Evolutionary conservation across 2,113 vertebrate genomes (phyloP), one percentile per base, ranked within the genome.

Genomic region (Hassar affinis): DNA sequence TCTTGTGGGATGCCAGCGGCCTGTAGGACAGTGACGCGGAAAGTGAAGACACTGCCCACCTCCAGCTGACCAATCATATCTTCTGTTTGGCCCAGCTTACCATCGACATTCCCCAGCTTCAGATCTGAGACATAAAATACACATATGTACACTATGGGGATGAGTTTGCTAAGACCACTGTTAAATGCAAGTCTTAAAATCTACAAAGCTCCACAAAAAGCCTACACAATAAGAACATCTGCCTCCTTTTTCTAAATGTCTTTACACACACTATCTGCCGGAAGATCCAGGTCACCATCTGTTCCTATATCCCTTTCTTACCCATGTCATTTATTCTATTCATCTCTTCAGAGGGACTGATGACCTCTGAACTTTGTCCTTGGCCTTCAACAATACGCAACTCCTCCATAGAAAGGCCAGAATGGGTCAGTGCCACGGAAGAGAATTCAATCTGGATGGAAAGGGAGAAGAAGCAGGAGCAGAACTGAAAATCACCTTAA

Each of bases 351-450:
- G 94, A 95, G 85, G 97, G 96, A 78, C 94, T 96, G 86, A 93
- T 94, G 90, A 97, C 91, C 83, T 99, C 98, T 56, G 96, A 95
- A 92, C 95, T 99, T 91, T 99, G 97, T 82, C 98, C 98, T 88
- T 99, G 97, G 6, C 98, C 98, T 92, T 99, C 98, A 84, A 99
- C 98, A 86, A 99, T 96, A 79, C 98, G 96, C 79, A 99, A 89
- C 87, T 99, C 98, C 91, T 99, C 98, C 92, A 97, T 83, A 1
- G 98, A 99, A 78, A 99, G 89, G 0, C 97, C 97, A 1, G 97
- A 96, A 51, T 91, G 96, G 82, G 96, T 98, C 96, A 99, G 94
- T 0, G 93, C 94, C 78, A 94, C 93, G 22, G 93, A 86, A 77
- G 96, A 91, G 87, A 96, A 95, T 84, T 98, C 95, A 89, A 88